Evolutionary conservation across 2,113 vertebrate genomes (phyloP).

Genomic region (Psophia crepitans): DNA sequence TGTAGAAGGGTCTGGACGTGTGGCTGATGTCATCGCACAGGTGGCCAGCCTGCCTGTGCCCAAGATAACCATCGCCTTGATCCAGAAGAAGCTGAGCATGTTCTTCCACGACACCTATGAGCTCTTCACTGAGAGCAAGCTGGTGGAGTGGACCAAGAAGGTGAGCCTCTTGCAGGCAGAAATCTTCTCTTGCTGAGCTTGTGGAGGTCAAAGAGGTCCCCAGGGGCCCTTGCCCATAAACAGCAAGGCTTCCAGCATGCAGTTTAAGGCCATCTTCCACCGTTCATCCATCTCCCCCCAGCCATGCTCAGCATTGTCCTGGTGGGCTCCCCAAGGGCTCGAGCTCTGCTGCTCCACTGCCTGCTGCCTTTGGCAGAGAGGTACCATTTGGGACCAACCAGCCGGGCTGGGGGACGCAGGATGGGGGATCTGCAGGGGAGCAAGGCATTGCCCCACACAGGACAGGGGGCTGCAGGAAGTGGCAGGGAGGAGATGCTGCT

Average conservation of each 20-base stretch:
- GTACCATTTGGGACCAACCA: background rate
- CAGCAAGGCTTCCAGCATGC: rapidly evolving
- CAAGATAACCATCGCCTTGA: conserved; percentile 78
- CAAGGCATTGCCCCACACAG: background rate
- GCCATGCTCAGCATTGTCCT: background rate
- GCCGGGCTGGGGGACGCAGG: background rate
- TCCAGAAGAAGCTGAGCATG: conserved; percentile 78
- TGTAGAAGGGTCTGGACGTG: conserved; percentile 90
- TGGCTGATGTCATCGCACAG: conserved; percentile 90
- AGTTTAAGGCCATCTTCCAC: background rate
- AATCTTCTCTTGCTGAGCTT: background rate
- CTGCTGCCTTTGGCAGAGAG: background rate
- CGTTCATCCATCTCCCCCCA: rapidly evolving
- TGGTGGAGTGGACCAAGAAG: conserved; percentile 94
- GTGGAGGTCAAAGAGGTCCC: background rate
- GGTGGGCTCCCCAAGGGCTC: background rate
- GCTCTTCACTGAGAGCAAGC: conserved; percentile 72
- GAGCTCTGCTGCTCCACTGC: background rate
- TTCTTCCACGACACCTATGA: conserved; percentile 82
- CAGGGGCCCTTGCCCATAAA: background rate
- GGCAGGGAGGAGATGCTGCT: background rate
- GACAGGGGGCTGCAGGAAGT: background rate
- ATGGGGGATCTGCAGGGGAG: background rate
- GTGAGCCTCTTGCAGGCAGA: conserved; percentile 50
- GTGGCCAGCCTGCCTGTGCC: conserved; percentile 78